These are phyloP conservation scores for Leucophenga maculata DNA, from an alignment of 2,888 invertebrate species.

Conservation along the genomic window DNA sequence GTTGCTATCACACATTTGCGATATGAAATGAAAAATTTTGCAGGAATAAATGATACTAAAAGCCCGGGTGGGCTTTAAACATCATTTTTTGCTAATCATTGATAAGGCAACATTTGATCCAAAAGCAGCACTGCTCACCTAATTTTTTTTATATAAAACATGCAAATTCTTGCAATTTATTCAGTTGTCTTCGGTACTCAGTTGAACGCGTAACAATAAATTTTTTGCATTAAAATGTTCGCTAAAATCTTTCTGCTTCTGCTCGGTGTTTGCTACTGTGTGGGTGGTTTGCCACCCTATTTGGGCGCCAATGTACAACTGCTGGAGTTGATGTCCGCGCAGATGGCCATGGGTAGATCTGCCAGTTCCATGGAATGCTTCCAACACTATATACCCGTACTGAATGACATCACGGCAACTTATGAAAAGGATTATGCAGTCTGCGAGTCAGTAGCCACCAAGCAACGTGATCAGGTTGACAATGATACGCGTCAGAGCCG, in stretches of 20 bases:
- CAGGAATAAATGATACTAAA: no score
- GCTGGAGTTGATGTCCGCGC: conserved; percentile 36
- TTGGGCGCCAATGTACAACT: conserved; percentile 26
- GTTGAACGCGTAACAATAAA: background rate
- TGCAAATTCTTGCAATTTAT: no score
- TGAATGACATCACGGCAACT: conserved; percentile 29
- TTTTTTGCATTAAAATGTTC: conserved; percentile 39
- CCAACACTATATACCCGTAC: conserved; percentile 34
- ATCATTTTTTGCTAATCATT: no score
- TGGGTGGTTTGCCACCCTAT: conserved; percentile 29
- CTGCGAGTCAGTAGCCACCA: conserved; percentile 23
- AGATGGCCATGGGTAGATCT: background rate
- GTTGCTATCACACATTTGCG: no score
- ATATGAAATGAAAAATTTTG: no score
- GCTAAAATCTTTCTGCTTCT: conserved; percentile 35
- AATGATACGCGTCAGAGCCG: background rate
- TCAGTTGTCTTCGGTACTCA: background rate
- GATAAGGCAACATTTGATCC: no score
- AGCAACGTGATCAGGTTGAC: conserved; percentile 4
- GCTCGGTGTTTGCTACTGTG: conserved; percentile 30
- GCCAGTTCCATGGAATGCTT: conserved; percentile 34
- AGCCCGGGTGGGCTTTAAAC: no score
- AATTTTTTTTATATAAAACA: no score
- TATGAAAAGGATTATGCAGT: conserved; percentile 22
- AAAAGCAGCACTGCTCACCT: no score